Conservation (phyloP, 2,113 vertebrate genomes). For the Tinamus guttatus region DNA sequence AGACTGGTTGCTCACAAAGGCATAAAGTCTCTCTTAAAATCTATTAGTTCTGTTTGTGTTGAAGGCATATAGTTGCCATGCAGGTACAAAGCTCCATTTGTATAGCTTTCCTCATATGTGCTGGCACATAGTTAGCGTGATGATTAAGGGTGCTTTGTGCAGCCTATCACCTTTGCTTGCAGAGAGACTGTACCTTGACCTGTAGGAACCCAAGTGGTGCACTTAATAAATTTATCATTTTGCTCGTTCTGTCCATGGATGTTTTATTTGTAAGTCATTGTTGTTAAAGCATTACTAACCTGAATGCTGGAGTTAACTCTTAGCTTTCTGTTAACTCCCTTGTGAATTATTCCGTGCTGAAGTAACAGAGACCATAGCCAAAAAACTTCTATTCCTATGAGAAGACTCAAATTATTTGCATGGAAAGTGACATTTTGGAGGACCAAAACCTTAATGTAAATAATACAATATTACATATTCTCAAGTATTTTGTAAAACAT, state of each 20-base stretch:
- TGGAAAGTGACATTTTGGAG: background rate
- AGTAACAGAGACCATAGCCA: background rate
- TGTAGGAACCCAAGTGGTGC: conserved; percentile 54
- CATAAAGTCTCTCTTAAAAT: conserved; percentile 53
- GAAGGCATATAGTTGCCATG: conserved; percentile 32
- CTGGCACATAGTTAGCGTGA: conserved; percentile 16
- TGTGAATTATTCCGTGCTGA: background rate
- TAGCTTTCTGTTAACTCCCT: background rate
- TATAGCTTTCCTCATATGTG: conserved; percentile 53
- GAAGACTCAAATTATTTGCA: background rate
- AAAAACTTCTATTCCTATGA: background rate
- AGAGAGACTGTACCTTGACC: conserved; percentile 54
- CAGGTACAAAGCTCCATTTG: conserved; percentile 63
- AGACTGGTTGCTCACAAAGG: conserved; percentile 22
- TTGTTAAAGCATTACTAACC: conserved; percentile 30
- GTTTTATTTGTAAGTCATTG: conserved; percentile 54
- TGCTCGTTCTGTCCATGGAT: background rate
- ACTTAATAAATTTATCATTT: conserved; percentile 74
- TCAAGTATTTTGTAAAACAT: conserved; percentile 40
- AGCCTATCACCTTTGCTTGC: conserved; percentile 62
- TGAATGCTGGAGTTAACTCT: conserved; percentile 13
- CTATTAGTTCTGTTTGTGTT: conserved; percentile 55
- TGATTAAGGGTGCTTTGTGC: conserved; percentile 69
- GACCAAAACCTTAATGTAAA: background rate
- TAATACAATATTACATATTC: conserved; percentile 6